Conservation (phyloP, 2,113 vertebrate species). For the Hypomesus transpacificus region DNA sequence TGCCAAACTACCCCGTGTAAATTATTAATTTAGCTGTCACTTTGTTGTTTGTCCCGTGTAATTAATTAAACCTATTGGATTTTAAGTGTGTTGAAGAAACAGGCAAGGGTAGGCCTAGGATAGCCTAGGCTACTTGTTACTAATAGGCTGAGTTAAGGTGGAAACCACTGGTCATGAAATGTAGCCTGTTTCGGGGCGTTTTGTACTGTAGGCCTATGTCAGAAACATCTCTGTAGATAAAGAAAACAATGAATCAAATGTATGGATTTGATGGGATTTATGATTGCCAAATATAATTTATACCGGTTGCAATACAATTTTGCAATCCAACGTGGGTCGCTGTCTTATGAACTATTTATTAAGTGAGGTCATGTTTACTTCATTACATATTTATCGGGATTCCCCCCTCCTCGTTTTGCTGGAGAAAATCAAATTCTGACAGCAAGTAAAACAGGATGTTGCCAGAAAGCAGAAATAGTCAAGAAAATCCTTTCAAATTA, state of each 20-base stretch:
- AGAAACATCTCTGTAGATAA: constrained; percentile 34
- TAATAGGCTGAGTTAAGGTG: constrained; percentile 46
- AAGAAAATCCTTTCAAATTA: constrained; percentile 52
- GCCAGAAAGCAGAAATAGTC: constrained; percentile 58
- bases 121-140: constrained; percentile 40
- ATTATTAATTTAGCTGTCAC: constrained; percentile 84
- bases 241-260: constrained; percentile 47
- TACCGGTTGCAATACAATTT: constrained; percentile 62
- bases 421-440: constrained; percentile 75
- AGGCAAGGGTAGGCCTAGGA: constrained; percentile 37
- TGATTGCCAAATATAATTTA: constrained; percentile 50
- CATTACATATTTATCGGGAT: constrained; percentile 98
- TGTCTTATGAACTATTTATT: constrained; percentile 88
- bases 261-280: constrained; percentile 47
- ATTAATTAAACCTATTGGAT: constrained; percentile 83
- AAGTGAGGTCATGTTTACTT: constrained; percentile 94
- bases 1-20: constrained; percentile 86
- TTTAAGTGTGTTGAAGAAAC: constrained; percentile 68
- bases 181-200: constrained; percentile 28
- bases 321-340: constrained; percentile 71
- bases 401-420: constrained; percentile 73
- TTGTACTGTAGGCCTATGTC: constrained; percentile 43
- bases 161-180: constrained; percentile 27
- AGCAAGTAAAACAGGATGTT: constrained; percentile 64
- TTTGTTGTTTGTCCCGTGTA: constrained; percentile 86